These are phyloP conservation scores for Potorous gilbertii DNA, from an alignment of 2,797 vertebrate species.

Conservation along the genomic window DNA sequence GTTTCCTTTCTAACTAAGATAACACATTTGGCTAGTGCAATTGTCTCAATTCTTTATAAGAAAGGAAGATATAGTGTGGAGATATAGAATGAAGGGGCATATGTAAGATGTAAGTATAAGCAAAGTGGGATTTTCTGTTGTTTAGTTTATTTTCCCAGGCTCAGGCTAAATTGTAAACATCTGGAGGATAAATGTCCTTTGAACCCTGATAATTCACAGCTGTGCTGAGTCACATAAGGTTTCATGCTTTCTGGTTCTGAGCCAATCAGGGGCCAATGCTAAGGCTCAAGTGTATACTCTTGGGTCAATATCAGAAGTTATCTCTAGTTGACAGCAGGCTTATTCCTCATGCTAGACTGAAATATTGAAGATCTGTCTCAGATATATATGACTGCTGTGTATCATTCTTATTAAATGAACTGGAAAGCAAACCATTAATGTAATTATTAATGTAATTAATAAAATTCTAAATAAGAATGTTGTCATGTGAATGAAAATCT, in stretches of 20 bases:
- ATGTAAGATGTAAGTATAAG: not conserved
- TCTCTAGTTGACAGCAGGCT: not conserved
- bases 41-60: not conserved
- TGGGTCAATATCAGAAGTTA: not conserved
- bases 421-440: not conserved
- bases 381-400: not conserved
- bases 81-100: not conserved
- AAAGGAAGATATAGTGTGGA: not conserved
- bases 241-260: no score
- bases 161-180: no score
- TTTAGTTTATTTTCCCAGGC: no score
- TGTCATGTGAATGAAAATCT: no score
- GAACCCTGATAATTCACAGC: no score
- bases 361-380: not conserved
- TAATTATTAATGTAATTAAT: not conserved
- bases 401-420: not conserved
- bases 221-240: no score
- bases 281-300: not conserved
- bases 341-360: not conserved
- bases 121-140: no score
- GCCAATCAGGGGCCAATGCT: not conserved
- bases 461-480: conserved; percentile 5
- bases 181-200: no score
- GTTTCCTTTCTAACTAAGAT: not conserved
- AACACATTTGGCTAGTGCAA: not conserved